Evolutionary conservation across 2,113 vertebrate species (phyloP), one percentile per base, ranked within the genome.

Genomic region (Pseudopipra pipra): DNA sequence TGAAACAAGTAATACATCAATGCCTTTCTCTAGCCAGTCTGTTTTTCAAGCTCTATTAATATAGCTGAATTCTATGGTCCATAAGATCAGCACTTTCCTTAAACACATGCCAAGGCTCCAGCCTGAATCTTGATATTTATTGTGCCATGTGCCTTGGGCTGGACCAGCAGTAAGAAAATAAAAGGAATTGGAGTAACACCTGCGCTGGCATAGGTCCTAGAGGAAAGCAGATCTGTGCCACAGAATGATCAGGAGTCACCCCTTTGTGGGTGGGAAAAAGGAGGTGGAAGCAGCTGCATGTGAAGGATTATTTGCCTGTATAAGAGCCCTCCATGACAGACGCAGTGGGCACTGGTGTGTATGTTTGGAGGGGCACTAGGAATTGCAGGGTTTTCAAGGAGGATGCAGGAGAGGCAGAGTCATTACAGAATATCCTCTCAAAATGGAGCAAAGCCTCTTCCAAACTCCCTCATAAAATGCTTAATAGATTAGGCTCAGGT

Each of bases 331-430:
- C 33, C 0, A 0, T 41, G 56, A 17, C 17, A 37, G 78, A 52
- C 2, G 2, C 5, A 1, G 1, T 12, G 17, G 30, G 18, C 43
- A 30, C 17, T 71, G 35, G 15, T 9, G 3, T 54, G 43, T 5
- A 0, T 43, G 31, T 67, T 78, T 5, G 14, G 23, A 72, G 63
- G 33, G 13, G 6, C 30, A 44, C 6, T 16, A 33, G 51, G 8
- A 46, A 37, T 62, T 73, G 41, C 62, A 56, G 41, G 28, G 10
- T 79, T 93, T 76, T 72, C n/a, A 30, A 79, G 56, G 35, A 90
- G 15, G 41, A 22, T 67, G 43, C 54, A 67, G 19, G 23, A 91
- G 28, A 81, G 30, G 7, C 28, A 58, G 19, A 33, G 13, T 65
- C 49, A 28, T 65, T 80, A 44, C 5, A 16, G 25, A 75, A 61